Evolutionary conservation across 2,888 invertebrate genomes (phyloP).

Genomic region (Harpalus rufipes): DNA sequence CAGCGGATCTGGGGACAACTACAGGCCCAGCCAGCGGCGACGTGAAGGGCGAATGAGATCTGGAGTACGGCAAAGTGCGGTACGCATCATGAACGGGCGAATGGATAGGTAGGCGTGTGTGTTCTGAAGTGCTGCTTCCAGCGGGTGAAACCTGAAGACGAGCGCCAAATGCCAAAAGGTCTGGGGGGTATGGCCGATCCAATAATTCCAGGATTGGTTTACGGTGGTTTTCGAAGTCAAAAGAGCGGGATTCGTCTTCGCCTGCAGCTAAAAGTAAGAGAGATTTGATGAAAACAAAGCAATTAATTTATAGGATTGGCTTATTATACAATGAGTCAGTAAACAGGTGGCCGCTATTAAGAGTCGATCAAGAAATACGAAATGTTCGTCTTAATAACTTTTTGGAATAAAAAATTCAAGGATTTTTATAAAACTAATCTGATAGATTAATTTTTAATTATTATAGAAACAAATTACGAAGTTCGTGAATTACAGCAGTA

Average conservation of each 20-base stretch:
- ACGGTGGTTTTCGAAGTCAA: conserved; percentile 78
- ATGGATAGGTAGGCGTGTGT: conserved; percentile 81
- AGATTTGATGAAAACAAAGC: too few species aligned
- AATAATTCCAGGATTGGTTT: conserved; percentile 78
- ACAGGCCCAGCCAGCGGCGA: conserved; percentile 82
- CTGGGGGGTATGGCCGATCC: conserved; percentile 86
- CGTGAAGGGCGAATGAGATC: conserved; percentile 85
- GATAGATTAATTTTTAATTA: too few species aligned
- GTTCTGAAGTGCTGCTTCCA: conserved; percentile 89
- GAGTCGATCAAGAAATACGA: too few species aligned
- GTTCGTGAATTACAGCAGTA: too few species aligned
- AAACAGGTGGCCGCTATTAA: too few species aligned
- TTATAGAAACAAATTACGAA: too few species aligned
- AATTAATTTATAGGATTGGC: too few species aligned
- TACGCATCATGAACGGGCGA: conserved; percentile 87
- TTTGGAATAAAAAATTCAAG: too few species aligned
- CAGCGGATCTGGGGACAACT: conserved; percentile 83
- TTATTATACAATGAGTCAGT: too few species aligned
- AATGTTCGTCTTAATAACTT: too few species aligned
- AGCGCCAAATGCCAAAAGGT: conserved; percentile 88
- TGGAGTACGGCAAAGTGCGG: conserved; percentile 89
- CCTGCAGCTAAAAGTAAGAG: conserved; percentile 75
- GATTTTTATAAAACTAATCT: too few species aligned
- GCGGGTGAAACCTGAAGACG: conserved; percentile 87
- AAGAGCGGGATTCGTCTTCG: conserved; percentile 85